Percentiles rank a stretch among this genome's conserved stretches.
Evolutionary conservation across 2,113 vertebrate genomes (phyloP).

Genomic region (Alectura lathami): DNA sequence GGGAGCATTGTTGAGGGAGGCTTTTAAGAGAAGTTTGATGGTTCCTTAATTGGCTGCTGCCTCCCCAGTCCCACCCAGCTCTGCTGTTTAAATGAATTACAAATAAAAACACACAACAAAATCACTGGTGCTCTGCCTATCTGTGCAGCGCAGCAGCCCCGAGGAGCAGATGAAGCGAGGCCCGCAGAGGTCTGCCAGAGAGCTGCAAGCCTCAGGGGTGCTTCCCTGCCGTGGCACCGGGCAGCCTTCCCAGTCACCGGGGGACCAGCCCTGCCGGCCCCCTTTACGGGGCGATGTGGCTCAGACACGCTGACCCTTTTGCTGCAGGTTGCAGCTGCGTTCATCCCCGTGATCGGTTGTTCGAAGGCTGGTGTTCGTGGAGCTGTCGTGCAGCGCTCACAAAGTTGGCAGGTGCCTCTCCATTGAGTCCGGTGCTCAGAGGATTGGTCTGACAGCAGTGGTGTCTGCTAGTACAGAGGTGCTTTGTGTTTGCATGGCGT

Average conservation of each 20-base stretch:
- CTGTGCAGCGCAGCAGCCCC: background rate
- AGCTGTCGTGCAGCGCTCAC: background rate
- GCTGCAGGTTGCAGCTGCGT: background rate
- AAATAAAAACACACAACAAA: background rate
- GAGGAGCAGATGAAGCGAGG: background rate
- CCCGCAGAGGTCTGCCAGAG: background rate
- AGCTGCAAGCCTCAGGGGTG: background rate
- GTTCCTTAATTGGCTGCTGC: constrained; percentile 61
- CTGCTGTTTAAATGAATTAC: background rate
- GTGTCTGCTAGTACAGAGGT: background rate
- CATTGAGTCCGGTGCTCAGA: background rate
- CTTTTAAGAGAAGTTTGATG: constrained; percentile 65
- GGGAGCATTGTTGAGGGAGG: constrained; percentile 32
- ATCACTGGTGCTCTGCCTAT: background rate
- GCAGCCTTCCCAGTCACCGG: background rate
- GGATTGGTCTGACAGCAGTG: background rate
- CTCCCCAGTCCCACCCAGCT: constrained; percentile 36
- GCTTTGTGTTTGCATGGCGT: background rate
- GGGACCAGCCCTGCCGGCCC: background rate
- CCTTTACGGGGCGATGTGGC: accelerated
- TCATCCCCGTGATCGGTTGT: accelerated
- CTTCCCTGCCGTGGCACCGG: background rate
- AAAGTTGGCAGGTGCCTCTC: background rate
- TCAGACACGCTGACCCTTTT: background rate
- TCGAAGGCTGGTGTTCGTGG: background rate